Conservation (phyloP, 2,113 vertebrate genomes). For the Muscicapa adusta region DNA sequence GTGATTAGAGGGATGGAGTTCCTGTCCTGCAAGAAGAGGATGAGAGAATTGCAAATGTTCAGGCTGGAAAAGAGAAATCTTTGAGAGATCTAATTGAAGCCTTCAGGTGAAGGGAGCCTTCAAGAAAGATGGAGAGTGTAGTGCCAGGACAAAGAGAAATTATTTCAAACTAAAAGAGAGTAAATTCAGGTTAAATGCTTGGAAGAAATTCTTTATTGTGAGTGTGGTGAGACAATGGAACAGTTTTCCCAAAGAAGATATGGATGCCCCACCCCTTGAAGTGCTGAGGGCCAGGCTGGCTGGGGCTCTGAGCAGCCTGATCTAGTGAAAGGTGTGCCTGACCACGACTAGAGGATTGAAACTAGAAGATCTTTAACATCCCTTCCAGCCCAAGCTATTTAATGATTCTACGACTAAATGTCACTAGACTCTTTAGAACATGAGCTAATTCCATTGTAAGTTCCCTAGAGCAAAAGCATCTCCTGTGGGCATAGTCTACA, state of each 20-base stretch:
- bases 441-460: not conserved
- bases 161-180: not conserved
- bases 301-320: not conserved
- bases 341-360: not conserved
- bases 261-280: not conserved
- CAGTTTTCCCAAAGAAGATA: not conserved
- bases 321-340: not conserved
- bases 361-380: not conserved
- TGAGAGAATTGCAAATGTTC: not conserved
- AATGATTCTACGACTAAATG: not conserved
- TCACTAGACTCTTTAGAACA: not conserved
- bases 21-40: not conserved
- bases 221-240: not conserved
- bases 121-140: not conserved
- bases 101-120: not conserved
- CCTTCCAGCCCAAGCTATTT: not conserved
- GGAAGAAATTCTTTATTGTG: not conserved
- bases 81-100: not conserved
- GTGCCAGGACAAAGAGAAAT: not conserved
- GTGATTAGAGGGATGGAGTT: not conserved
- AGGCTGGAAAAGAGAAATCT: not conserved
- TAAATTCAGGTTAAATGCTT: not conserved
- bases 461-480: not conserved
- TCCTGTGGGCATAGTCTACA: rapidly evolving
- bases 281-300: not conserved